Base-by-base conservation (phyloP, 2,888 invertebrate species). In the Dryobotodes eremita region DNA sequence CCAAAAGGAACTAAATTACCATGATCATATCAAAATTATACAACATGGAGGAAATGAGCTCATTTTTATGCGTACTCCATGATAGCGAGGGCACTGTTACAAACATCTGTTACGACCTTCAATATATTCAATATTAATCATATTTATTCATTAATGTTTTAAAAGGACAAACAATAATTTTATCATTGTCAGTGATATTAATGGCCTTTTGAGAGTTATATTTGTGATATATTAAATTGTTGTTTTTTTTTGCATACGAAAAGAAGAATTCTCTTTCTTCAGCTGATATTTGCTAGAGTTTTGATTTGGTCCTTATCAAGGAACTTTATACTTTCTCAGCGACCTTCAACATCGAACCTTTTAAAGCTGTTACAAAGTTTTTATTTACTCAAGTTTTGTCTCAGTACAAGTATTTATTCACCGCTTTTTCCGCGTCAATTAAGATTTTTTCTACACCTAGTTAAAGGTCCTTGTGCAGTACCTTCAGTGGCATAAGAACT, bases 101-200 rank as follows among this genome's bases (percentile, higher is more conserved):
- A 59, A 65, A 31, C 69, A 85, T 36, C 71, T 73, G 85, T 84
- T 55, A 23, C 62, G 62, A 59, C 75, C 46, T 59, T 84, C 48
- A 64, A n/a, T 36, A 72, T 85, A 78, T 85, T 62, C 57, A 82
- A 48, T 78, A 70, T 81, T 2, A 62, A 46, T 74, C 71, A 66
- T 77, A 57, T 75, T 81, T 85, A 78, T 81, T 84, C 55, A 81
- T 75, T 53, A 74, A 74, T 80, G 36, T 68, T 83, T 83, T 64
- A 36, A 15, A 64, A 6, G 31, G 48, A 70, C 13, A 31, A 57
- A 68, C 36, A 59, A 36, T 26, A 0, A 26, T 31, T 23, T 15
- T 11, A 42, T 55, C 13, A 20, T 0, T 50, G 61, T n/a, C 11
- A n/a, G 23, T 74, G 17, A 26, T 46, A 48, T 69, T 31, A 62